These are phyloP conservation scores for Pseudoatta argentina DNA, from an alignment of 1,140 invertebrate species.

Conservation along the genomic window DNA sequence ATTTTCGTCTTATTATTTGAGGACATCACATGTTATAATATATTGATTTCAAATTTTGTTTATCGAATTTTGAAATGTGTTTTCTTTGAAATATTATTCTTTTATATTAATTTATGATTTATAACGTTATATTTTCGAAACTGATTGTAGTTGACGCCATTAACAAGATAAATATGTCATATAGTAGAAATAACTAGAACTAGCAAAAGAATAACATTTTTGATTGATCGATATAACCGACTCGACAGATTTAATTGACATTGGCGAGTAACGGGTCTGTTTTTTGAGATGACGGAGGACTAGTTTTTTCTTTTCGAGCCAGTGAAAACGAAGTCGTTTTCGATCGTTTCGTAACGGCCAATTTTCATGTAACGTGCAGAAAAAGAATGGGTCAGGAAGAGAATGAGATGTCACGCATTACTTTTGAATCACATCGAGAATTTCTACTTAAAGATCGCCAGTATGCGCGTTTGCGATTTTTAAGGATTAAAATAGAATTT, in stretches of 20 bases:
- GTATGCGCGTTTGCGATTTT: neutral
- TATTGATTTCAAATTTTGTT: neutral
- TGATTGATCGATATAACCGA: neutral
- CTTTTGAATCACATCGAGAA: neutral
- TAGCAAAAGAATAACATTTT: neutral
- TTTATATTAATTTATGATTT: neutral
- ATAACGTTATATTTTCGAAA: neutral
- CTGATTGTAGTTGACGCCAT: neutral
- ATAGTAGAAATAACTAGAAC: neutral
- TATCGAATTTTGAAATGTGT: neutral
- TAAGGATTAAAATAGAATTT: neutral
- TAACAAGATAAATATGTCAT: neutral
- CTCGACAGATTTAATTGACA: neutral
- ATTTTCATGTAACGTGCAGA: constrained; percentile 24
- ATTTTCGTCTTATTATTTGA: neutral
- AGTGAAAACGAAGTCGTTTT: constrained; percentile 46
- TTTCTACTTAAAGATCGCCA: neutral
- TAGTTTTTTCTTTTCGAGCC: constrained; percentile 56
- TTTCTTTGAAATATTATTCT: neutral
- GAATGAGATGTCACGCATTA: neutral
- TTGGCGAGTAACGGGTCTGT: neutral
- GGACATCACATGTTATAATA: neutral
- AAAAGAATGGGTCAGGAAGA: neutral
- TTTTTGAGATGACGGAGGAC: constrained; percentile 23
- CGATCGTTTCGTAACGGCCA: constrained; percentile 57